These are phyloP conservation scores for Gambusia holbrooki DNA, from an alignment of 2,113 vertebrate genomes.

Conservation along the genomic window DNA sequence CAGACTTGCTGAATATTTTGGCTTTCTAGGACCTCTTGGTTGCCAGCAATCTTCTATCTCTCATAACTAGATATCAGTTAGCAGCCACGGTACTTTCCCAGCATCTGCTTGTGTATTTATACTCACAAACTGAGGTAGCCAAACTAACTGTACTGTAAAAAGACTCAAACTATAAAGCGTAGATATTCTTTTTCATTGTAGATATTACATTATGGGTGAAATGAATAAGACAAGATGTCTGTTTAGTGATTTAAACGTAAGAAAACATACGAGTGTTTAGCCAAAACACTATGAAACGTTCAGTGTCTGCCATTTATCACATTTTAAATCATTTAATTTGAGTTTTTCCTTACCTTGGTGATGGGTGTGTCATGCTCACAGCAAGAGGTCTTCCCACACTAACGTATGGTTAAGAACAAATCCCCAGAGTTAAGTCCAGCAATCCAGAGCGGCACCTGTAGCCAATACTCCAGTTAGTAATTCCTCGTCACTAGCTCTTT, in stretches of 20 bases:
- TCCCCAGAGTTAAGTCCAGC: conserved; percentile 49
- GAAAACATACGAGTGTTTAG: neutral
- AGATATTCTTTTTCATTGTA: neutral
- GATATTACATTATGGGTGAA: neutral
- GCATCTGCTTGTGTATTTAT: conserved; percentile 77
- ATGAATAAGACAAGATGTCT: neutral
- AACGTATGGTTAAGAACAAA: conserved; percentile 23
- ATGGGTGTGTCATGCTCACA: conserved; percentile 59
- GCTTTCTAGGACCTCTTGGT: conserved; percentile 51
- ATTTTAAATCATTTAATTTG: neutral
- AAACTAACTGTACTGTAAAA: conserved; percentile 32
- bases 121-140: conserved; percentile 50
- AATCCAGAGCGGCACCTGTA: conserved; percentile 36
- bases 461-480: conserved; percentile 22
- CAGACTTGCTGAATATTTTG: conserved; percentile 47
- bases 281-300: neutral
- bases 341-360: conserved; percentile 62
- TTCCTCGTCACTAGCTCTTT: neutral
- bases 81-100: conserved; percentile 75
- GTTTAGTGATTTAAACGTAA: neutral
- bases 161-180: neutral
- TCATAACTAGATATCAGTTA: conserved; percentile 74
- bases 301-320: neutral
- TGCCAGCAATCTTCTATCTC: conserved; percentile 66
- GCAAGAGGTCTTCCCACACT: neutral